Evolutionary conservation across 2,888 invertebrate species (phyloP), one percentile per base, ranked within the genome.

Genomic region (Tortricodes alternella): DNA sequence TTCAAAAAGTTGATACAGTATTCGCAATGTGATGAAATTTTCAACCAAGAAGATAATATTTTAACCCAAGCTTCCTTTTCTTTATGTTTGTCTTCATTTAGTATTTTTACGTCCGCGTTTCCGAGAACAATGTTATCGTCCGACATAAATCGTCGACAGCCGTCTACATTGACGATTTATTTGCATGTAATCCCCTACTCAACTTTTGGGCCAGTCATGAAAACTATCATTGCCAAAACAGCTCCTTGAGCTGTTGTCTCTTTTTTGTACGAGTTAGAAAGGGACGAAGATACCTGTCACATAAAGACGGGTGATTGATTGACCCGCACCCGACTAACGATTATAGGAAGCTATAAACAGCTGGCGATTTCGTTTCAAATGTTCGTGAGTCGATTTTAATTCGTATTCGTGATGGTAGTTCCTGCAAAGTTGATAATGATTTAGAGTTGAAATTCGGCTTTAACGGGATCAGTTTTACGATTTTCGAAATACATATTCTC

Each of bases 281-380:
- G 80, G 79, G 81, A 80, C 65, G 67, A 78, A 76, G 76, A 76
- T 79, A 80, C 75, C 79, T 83, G 88, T 87, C 86, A 86, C 86
- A 87, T 88, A 88, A 88, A 86, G 80, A 82, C 76, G 62, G 69
- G 81, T 88, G 89, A 89, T 89, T 86, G 89, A 89, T 89, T 83
- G 85, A 78, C 85, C 87, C 85, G 84, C 85, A 88, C 80, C 75
- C 81, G 66, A 77, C 83, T 83, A 83, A 85, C 85, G 85, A 73
- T 78, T 73, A 78, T 80, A 83, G 83, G 84, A 85, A 85, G 79
- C 80, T 74, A 85, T 88, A 85, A 88, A 87, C 88, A 89, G 85
- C 85, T 87, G 89, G 72, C 76, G 68, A 76, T 76, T 73, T 72
- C 70, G 72, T 73, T 69, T 51, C 65, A 70, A 70, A 74, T 69